Percentiles rank a stretch among this genome's conserved stretches.
These are phyloP conservation scores for Heliconius aoede DNA, from an alignment of 2,888 invertebrate genomes.

Conservation along the genomic window DNA sequence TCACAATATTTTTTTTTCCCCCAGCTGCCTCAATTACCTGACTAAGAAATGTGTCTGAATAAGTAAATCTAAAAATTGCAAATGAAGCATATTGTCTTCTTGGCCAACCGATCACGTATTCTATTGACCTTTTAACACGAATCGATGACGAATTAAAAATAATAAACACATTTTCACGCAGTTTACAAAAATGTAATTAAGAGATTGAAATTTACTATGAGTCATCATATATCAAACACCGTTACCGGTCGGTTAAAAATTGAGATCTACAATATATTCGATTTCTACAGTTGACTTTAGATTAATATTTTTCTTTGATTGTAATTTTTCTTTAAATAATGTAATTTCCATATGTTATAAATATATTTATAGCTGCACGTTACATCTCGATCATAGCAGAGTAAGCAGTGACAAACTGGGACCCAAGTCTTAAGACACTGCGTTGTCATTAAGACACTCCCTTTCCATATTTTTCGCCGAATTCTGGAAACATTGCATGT, in stretches of 20 bases:
- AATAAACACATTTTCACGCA: constrained; percentile 42
- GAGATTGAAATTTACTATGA: constrained; percentile 29
- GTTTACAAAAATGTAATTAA: constrained; percentile 21
- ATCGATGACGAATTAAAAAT: constrained; percentile 40
- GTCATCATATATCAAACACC: not conserved
- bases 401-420: no score
- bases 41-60: constrained; percentile 4
- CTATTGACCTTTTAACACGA: constrained; percentile 38
- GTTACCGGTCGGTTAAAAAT: not conserved
- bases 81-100: constrained; percentile 32
- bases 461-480: no score
- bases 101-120: constrained; percentile 38
- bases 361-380: no score
- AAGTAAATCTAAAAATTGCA: constrained; percentile 39
- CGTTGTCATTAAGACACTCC: no score
- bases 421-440: no score
- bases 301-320: not conserved
- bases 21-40: constrained; percentile 17
- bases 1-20: not conserved
- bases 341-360: not conserved
- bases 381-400: no score
- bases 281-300: not conserved
- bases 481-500: no score
- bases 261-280: not conserved
- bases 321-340: not conserved